Conservation (phyloP, 2,113 vertebrate genomes). For the Aspiorhynchus laticeps region DNA sequence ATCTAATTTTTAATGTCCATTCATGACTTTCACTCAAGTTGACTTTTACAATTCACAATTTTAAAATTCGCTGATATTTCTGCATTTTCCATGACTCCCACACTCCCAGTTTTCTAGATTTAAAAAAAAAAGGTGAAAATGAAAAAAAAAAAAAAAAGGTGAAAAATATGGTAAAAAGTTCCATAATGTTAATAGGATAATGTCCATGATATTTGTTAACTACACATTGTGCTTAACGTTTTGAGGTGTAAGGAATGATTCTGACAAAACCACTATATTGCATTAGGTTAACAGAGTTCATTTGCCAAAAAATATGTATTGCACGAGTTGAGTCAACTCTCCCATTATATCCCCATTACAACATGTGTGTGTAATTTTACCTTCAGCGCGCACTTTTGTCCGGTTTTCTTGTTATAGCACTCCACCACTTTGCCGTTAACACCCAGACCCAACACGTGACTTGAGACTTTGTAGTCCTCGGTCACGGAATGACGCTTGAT, state of each 20-base stretch:
- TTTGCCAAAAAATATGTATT: too few species aligned
- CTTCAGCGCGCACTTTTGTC: conserved; percentile 95
- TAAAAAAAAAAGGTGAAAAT: neutral
- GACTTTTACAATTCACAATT: too few species aligned
- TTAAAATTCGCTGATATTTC: too few species aligned
- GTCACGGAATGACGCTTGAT: conserved; percentile 94
- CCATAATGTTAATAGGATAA: neutral
- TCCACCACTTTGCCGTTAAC: conserved; percentile 97
- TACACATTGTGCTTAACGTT: neutral
- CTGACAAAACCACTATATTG: neutral
- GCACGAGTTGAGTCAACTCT: neutral
- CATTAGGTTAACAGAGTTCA: too few species aligned
- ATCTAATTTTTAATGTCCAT: too few species aligned
- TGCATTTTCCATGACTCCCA: too few species aligned
- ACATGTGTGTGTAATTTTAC: conserved; percentile 63
- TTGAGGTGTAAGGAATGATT: neutral
- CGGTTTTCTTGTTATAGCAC: conserved; percentile 88
- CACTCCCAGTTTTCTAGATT: too few species aligned
- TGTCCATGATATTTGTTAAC: neutral
- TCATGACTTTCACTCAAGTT: too few species aligned
- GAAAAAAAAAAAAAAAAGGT: neutral
- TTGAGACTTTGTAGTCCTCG: conserved; percentile 94
- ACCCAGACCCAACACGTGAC: conserved; percentile 91
- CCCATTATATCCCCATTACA: neutral
- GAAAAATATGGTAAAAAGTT: neutral